A percentile compares a stretch with the other conserved stretches of the same genome.
Conservation (phyloP, 2,113 vertebrate genomes). For the Dipodomys ordii region DNA sequence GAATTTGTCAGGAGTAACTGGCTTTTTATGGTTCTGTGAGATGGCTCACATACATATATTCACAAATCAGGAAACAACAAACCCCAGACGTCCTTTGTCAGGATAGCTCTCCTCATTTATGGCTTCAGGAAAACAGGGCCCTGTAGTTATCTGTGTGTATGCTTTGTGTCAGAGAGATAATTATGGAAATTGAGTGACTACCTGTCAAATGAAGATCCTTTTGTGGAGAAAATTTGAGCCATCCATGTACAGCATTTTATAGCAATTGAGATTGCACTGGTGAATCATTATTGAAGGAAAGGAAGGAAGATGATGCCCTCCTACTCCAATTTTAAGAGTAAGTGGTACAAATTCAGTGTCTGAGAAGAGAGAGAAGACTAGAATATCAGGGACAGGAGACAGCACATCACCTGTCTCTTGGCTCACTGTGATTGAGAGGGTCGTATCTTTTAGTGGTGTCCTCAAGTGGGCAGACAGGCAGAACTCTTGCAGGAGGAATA, state of each 20-base stretch:
- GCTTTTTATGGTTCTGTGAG: constrained; percentile 35
- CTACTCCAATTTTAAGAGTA: not conserved
- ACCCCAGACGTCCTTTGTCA: constrained; percentile 39
- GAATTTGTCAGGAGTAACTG: constrained; percentile 48
- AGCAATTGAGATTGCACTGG: constrained; percentile 68
- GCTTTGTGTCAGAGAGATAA: constrained; percentile 65
- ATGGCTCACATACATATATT: constrained; percentile 64
- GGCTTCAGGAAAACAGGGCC: constrained; percentile 52
- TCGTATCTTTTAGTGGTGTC: constrained; percentile 87
- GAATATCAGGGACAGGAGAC: constrained; percentile 76
- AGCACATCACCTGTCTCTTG: constrained; percentile 64
- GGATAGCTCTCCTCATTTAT: constrained; percentile 10
- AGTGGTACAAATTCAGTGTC: constrained; percentile 69
- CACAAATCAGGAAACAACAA: constrained; percentile 54
- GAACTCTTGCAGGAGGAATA: constrained; percentile 88
- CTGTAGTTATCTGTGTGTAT: not conserved
- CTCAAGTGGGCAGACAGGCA: constrained; percentile 88
- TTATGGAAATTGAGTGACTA: constrained; percentile 72
- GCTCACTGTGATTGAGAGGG: constrained; percentile 65
- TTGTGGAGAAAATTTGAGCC: constrained; percentile 83
- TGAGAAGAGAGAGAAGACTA: constrained; percentile 68
- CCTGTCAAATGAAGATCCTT: constrained; percentile 25
- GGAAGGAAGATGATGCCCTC: not conserved
- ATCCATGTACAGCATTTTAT: constrained; percentile 38
- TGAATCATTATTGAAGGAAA: not conserved